Evolutionary conservation across 2,113 vertebrate genomes (phyloP).

Genomic region (Eclectus roratus): DNA sequence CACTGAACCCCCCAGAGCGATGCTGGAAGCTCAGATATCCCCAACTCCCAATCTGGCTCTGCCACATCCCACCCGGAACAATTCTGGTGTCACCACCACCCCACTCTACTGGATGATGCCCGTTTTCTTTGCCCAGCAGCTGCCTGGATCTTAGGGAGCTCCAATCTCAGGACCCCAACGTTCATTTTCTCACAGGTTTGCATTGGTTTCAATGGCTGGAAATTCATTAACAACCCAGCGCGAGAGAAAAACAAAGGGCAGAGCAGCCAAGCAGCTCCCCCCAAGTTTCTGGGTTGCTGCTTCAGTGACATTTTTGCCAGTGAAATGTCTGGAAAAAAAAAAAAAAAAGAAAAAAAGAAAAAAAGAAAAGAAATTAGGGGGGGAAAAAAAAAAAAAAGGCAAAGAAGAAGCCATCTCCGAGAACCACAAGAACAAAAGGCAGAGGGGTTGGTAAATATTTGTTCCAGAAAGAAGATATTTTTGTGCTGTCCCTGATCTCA

Average conservation of each 20-base stretch:
- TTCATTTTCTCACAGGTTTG: conserved; percentile 46
- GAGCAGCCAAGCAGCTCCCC: conserved; percentile 59
- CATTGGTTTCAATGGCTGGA: conserved; percentile 15
- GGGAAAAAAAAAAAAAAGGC: background rate
- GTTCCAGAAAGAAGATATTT: conserved; percentile 72
- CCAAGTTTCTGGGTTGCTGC: conserved; percentile 58
- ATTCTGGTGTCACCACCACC: background rate
- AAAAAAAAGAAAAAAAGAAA: background rate
- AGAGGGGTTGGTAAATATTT: conserved; percentile 71
- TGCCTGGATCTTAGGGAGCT: background rate
- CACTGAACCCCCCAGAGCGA: background rate
- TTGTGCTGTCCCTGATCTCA: conserved; percentile 71
- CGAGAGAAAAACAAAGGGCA: conserved; percentile 47
- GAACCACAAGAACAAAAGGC: conserved; percentile 71
- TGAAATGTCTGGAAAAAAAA: conserved; percentile 57
- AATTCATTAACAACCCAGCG: conserved; percentile 39
- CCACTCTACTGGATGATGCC: fast-evolving
- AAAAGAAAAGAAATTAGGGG: background rate
- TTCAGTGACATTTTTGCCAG: conserved; percentile 65
- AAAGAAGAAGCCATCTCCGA: background rate
- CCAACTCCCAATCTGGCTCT: background rate
- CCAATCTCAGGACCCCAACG: background rate
- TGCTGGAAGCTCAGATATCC: background rate
- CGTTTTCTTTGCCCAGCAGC: background rate
- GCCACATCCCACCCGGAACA: background rate